phyloP scores from a whole-genome alignment of 2,888 invertebrate species.

The Vandiemenella viatica region DNA sequence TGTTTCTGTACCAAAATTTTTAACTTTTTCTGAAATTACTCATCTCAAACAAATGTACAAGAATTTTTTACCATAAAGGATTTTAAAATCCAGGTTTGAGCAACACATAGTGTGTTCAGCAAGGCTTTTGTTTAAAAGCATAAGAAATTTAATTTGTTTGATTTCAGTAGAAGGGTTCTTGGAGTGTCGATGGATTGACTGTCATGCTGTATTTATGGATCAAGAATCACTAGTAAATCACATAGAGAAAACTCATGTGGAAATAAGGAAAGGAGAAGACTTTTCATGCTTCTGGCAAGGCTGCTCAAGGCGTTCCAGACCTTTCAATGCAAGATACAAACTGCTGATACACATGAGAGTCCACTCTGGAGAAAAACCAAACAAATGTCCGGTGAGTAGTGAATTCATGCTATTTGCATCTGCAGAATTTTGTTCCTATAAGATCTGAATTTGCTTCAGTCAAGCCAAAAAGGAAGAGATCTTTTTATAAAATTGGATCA shows the following conservation, averaged over 20 bases:
- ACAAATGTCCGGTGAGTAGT: conserved; percentile 83
- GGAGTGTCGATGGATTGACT: conserved; percentile 73
- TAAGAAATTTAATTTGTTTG: too few relatives aligned
- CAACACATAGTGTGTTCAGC: too few relatives aligned
- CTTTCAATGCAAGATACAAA: conserved; percentile 96
- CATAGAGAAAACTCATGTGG: conserved; percentile 77
- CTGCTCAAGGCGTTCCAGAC: conserved; percentile 76
- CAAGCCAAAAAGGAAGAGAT: neutral
- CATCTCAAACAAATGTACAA: too few relatives aligned
- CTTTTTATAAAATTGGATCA: too few relatives aligned
- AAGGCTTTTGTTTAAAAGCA: too few relatives aligned
- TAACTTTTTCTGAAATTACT: too few relatives aligned
- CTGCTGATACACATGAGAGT: conserved; percentile 92
- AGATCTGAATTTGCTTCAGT: too few relatives aligned
- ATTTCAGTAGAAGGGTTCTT: conserved; percentile 13
- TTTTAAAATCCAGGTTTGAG: too few relatives aligned
- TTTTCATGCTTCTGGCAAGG: conserved; percentile 89
- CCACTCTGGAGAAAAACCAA: conserved; percentile 96
- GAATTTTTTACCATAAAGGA: too few relatives aligned
- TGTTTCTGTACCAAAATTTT: too few relatives aligned
- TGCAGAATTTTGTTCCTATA: neutral
- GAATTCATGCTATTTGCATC: neutral
- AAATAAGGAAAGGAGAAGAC: conserved; percentile 62
- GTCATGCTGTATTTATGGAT: conserved; percentile 61
- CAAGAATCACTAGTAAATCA: conserved; percentile 69